Percentiles rank a stretch among this genome's conserved stretches.
Conservation (phyloP, 2,888 invertebrate species). For the Epistrophella euchroma region DNA sequence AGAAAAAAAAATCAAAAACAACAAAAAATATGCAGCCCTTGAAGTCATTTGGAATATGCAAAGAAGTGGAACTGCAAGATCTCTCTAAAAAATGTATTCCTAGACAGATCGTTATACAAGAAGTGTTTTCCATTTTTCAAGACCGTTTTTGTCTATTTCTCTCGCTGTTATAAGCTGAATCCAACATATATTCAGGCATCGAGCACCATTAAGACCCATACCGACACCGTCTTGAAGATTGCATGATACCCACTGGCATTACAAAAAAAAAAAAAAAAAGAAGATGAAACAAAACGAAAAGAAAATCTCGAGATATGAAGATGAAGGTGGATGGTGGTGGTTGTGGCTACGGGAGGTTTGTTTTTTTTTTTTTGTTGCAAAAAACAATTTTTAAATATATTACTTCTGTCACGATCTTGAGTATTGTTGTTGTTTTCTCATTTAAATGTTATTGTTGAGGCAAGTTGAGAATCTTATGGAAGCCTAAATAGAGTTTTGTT, state of each 20-base stretch:
- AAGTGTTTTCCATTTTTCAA: constrained; percentile 74
- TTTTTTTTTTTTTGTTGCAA: not conserved
- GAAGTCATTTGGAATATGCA: constrained; percentile 34
- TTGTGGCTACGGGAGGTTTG: constrained; percentile 27
- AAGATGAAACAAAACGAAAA: constrained; percentile 19
- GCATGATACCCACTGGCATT: constrained; percentile 68
- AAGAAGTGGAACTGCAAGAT: constrained; percentile 40
- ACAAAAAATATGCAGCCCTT: constrained; percentile 13
- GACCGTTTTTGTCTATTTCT: constrained; percentile 50
- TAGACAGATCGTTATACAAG: constrained; percentile 71
- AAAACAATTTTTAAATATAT: constrained; percentile 72
- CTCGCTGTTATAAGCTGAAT: not conserved
- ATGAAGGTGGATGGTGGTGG: constrained; percentile 50
- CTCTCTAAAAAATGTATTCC: constrained; percentile 60
- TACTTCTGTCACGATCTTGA: constrained; percentile 67
- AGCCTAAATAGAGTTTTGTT: constrained; percentile 69
- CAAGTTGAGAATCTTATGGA: constrained; percentile 12
- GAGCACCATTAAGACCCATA: constrained; percentile 10
- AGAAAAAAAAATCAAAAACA: constrained; percentile 4
- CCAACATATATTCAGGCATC: constrained; percentile 20
- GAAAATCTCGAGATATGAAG: not conserved
- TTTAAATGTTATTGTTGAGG: constrained; percentile 28
- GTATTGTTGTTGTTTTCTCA: constrained; percentile 2
- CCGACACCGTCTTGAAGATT: constrained; percentile 38
- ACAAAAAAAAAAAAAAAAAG: constrained; percentile 37